Percentiles rank a stretch among this genome's conserved stretches.
Evolutionary conservation across 2,797 vertebrate species (phyloP).

Genomic region (Tiaroga cobitis): DNA sequence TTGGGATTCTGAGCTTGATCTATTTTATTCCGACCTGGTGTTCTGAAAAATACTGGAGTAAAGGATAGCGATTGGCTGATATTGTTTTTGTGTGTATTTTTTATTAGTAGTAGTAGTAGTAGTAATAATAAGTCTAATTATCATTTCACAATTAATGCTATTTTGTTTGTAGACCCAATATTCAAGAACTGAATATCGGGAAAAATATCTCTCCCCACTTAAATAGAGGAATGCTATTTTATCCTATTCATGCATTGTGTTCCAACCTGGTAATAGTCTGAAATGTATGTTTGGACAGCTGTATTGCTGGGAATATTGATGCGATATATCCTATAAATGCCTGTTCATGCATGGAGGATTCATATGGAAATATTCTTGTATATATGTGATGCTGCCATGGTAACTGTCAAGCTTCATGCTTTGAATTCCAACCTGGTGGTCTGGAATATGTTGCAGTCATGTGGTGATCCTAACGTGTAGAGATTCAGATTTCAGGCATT

Average conservation of each 20-base stretch:
- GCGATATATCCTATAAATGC: neutral
- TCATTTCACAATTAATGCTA: neutral
- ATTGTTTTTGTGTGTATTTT: neutral
- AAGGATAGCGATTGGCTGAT: neutral
- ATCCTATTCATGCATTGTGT: neutral
- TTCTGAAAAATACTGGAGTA: neutral
- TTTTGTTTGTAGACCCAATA: neutral
- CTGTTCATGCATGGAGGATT: neutral
- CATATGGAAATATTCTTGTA: neutral
- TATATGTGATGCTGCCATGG: neutral
- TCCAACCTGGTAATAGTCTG: neutral
- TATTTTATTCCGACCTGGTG: neutral
- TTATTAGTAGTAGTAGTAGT: too few relatives aligned
- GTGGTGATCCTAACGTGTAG: neutral
- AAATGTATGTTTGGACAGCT: neutral
- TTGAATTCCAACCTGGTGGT: neutral
- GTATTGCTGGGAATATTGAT: neutral
- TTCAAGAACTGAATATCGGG: neutral
- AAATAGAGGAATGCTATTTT: neutral
- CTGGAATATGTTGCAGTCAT: neutral
- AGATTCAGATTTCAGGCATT: too few relatives aligned
- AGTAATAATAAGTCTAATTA: too few relatives aligned
- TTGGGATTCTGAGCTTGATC: neutral
- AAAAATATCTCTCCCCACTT: neutral
- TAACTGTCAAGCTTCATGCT: slow-evolving; percentile 1